These are phyloP conservation scores for Entomobrya proxima DNA, from an alignment of 2,888 invertebrate genomes.

Conservation along the genomic window DNA sequence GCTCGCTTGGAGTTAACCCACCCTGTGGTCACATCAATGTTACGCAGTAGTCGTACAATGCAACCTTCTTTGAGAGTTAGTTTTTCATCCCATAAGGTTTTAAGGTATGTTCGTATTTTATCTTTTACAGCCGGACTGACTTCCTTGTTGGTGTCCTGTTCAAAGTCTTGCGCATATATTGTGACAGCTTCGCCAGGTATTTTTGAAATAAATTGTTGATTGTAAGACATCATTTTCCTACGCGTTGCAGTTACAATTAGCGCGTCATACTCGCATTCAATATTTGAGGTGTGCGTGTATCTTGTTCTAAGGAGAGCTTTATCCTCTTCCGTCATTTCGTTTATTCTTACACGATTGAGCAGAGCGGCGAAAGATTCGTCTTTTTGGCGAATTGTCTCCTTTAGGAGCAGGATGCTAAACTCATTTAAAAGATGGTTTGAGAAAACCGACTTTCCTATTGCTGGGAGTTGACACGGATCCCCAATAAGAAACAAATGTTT, in stretches of 20 bases:
- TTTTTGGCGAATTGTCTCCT: not conserved
- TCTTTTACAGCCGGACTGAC: not conserved
- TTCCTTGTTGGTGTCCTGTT: not conserved
- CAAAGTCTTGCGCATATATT: not conserved
- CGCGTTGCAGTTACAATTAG: not conserved
- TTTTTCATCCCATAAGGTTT: not conserved
- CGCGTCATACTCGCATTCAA: not conserved
- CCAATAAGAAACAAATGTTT: too few species aligned
- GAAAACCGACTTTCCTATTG: not conserved
- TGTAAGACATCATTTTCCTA: too few species aligned
- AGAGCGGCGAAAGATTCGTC: too few species aligned
- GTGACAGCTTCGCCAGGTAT: too few species aligned
- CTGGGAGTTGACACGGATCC: not conserved
- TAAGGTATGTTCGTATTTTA: too few species aligned
- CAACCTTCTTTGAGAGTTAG: not conserved
- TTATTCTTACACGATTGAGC: not conserved
- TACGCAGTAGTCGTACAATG: not conserved
- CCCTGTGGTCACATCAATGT: too few species aligned
- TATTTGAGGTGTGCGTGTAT: not conserved
- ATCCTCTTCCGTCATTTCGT: not conserved
- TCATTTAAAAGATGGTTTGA: not conserved
- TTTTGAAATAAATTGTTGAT: too few species aligned
- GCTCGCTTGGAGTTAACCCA: too few species aligned
- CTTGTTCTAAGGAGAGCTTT: not conserved
- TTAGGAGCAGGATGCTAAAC: conserved; percentile 5